Percentiles rank a stretch among this genome's conserved stretches.
These are phyloP conservation scores for Centropus bengalensis DNA, from an alignment of 2,113 vertebrate genomes.

Conservation along the genomic window DNA sequence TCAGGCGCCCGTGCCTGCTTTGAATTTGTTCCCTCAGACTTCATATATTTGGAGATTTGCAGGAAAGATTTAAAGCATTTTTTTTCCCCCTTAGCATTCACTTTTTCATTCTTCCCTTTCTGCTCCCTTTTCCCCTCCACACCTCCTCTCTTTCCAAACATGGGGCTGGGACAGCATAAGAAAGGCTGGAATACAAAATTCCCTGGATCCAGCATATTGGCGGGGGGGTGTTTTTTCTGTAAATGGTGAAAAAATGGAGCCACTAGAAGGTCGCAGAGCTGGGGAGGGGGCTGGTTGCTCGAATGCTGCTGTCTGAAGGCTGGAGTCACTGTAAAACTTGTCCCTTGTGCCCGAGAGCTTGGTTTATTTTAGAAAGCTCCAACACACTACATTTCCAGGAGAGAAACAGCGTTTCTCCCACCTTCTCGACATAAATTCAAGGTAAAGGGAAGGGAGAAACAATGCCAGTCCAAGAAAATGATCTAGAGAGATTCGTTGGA, in stretches of 20 bases:
- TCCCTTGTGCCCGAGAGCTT: neutral
- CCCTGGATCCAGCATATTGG: neutral
- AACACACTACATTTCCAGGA: neutral
- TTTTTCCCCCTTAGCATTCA: neutral
- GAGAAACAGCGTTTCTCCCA: neutral
- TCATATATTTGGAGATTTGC: conserved; percentile 75
- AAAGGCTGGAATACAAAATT: neutral
- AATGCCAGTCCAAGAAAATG: neutral
- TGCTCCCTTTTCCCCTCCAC: neutral
- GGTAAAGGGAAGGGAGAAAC: neutral
- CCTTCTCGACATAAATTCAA: neutral
- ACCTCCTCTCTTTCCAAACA: neutral
- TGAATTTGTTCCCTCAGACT: conserved; percentile 87
- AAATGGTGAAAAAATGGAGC: neutral
- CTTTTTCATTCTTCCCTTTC: conserved; percentile 17
- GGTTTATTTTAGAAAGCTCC: conserved; percentile 9
- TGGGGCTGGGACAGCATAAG: neutral
- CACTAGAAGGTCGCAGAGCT: neutral
- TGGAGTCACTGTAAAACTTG: neutral
- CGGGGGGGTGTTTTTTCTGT: neutral
- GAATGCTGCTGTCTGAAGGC: neutral
- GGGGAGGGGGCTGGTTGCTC: neutral
- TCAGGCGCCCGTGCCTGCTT: conserved; percentile 85
- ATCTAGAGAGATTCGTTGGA: neutral
- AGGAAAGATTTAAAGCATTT: conserved; percentile 76